These are phyloP conservation scores for Coelogynopora nodosa DNA, from an alignment of 2,888 invertebrate genomes.

Conservation along the genomic window DNA sequence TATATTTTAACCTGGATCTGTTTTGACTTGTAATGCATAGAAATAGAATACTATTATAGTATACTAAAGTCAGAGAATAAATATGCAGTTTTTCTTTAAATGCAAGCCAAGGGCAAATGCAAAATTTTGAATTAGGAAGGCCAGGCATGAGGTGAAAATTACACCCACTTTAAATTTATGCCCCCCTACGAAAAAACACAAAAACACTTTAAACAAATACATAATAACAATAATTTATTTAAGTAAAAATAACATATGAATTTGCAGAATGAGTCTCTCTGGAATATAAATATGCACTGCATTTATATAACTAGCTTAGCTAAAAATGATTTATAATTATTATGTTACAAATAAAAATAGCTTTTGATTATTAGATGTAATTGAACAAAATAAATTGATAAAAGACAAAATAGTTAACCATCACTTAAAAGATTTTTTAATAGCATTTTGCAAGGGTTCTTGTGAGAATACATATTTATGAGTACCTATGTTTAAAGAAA, in stretches of 20 bases:
- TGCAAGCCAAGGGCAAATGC: neutral
- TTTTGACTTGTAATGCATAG: too few relatives aligned
- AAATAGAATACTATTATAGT: too few relatives aligned
- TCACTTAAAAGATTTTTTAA: neutral
- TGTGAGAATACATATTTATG: neutral
- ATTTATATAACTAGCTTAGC: neutral
- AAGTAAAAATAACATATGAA: neutral
- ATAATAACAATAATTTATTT: neutral
- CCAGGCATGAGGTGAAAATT: neutral
- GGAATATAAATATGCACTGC: neutral
- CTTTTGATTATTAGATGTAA: neutral
- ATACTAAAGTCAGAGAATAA: too few relatives aligned
- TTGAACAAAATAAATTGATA: neutral
- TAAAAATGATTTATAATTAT: neutral
- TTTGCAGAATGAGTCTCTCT: neutral
- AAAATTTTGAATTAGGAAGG: neutral
- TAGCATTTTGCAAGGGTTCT: neutral
- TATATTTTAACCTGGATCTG: too few relatives aligned
- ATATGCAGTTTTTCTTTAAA: too few relatives aligned
- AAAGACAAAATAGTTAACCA: neutral
- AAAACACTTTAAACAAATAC: neutral
- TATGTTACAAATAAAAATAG: neutral
- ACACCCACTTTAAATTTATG: neutral
- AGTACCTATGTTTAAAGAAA: neutral
- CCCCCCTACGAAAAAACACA: neutral